Percentiles rank a stretch among this genome's conserved stretches.
Conservation (phyloP, 2,113 vertebrate genomes). For the Takifugu flavidus region DNA sequence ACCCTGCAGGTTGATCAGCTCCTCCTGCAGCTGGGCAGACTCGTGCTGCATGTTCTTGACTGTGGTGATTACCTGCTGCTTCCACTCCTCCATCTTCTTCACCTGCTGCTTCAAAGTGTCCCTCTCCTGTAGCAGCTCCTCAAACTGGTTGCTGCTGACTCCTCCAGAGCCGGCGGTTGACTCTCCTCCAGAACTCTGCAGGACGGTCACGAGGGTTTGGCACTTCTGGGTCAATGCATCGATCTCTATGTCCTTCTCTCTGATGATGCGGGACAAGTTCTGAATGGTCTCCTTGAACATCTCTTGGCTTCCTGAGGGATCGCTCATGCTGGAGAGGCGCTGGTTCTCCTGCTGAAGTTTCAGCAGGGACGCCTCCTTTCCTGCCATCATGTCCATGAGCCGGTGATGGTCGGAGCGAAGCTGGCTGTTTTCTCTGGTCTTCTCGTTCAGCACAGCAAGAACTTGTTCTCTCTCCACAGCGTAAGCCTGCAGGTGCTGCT, state of each 20-base stretch:
- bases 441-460: conserved; percentile 89
- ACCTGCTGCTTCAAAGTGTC: conserved; percentile 93
- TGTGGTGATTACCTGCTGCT: conserved; percentile 95
- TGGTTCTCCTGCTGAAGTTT: conserved; percentile 93
- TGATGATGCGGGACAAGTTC: conserved; percentile 94
- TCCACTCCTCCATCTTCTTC: conserved; percentile 99
- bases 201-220: conserved; percentile 88
- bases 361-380: conserved; percentile 86
- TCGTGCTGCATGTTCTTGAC: conserved; percentile 98
- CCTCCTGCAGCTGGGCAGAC: conserved; percentile 92
- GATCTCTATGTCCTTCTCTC: conserved; percentile 98
- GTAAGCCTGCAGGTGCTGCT: conserved; percentile 91
- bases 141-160: conserved; percentile 95
- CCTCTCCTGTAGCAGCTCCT: conserved; percentile 91
- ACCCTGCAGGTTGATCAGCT: conserved; percentile 86
- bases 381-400: conserved; percentile 89
- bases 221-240: conserved; percentile 96
- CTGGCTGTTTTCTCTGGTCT: conserved; percentile 91
- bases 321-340: conserved; percentile 78
- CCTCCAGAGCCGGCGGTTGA: conserved; percentile 63
- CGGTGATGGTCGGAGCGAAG: conserved; percentile 89
- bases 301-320: conserved; percentile 86
- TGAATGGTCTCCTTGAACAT: conserved; percentile 98
- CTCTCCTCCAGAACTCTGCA: conserved; percentile 78
- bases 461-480: conserved; percentile 88